These are phyloP conservation scores for Smittia sp. DNA, from an alignment of 2,888 invertebrate genomes.

Conservation along the genomic window DNA sequence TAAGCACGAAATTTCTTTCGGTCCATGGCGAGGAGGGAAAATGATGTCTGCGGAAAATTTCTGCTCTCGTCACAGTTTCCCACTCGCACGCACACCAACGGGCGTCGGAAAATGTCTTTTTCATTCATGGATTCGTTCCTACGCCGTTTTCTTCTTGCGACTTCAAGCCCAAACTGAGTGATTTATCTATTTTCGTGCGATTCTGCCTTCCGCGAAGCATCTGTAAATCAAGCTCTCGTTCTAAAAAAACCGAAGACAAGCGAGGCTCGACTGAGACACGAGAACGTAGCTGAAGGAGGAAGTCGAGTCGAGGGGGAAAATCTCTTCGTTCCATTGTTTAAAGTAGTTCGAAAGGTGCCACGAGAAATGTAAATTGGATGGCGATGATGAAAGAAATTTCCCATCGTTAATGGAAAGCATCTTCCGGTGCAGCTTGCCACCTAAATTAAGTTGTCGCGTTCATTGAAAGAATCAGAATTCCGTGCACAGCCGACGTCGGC, in stretches of 20 bases:
- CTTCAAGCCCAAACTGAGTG: slow-evolving; percentile 33
- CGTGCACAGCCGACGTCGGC: background rate
- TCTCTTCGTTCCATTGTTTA: background rate
- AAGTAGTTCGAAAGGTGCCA: background rate
- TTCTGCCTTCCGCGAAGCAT: slow-evolving; percentile 25
- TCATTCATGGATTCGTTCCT: slow-evolving; percentile 40
- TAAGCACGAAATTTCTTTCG: background rate
- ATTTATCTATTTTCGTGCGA: slow-evolving; percentile 40
- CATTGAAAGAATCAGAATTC: background rate
- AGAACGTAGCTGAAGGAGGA: background rate
- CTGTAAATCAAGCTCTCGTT: slow-evolving; percentile 8
- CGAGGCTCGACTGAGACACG: background rate
- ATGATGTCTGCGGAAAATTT: slow-evolving; percentile 39
- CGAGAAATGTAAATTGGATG: slow-evolving; percentile 35
- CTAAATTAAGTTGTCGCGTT: slow-evolving; percentile 10
- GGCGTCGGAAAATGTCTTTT: slow-evolving; percentile 28
- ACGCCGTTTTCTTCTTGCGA: slow-evolving; percentile 15
- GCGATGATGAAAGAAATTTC: slow-evolving; percentile 40
- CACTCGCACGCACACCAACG: slow-evolving; percentile 30
- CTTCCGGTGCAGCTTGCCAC: background rate
- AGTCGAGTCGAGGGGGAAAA: background rate
- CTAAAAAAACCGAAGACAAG: background rate
- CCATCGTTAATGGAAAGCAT: slow-evolving; percentile 9
- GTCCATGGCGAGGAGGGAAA: background rate
- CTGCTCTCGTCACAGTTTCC: background rate